A percentile compares a stretch with the other conserved stretches of the same genome.
These are phyloP conservation scores for Mungos mungo DNA, from an alignment of 2,113 vertebrate species.

Conservation along the genomic window DNA sequence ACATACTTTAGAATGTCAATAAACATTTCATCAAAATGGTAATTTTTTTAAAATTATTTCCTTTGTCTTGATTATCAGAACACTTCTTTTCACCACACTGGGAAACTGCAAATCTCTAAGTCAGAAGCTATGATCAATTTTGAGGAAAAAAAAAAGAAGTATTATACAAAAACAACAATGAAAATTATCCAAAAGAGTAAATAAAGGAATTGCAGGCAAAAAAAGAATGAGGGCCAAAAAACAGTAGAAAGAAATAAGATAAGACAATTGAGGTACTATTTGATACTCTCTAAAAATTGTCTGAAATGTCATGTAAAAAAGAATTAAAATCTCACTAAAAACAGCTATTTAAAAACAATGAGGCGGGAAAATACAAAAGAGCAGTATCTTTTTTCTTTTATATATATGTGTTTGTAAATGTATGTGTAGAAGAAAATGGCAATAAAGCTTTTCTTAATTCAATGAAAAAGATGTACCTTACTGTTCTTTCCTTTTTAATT, in stretches of 20 bases:
- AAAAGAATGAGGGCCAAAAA: background rate
- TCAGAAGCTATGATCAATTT: background rate
- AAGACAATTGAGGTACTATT: background rate
- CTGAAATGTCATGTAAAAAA: background rate
- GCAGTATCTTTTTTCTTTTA: background rate
- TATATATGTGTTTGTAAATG: background rate
- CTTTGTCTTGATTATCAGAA: background rate
- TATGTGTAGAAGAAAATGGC: background rate
- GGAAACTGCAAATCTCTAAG: background rate
- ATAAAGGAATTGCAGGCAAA: background rate
- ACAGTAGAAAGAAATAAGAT: too few relatives aligned
- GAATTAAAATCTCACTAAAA: background rate
- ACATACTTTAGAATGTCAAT: constrained; percentile 62
- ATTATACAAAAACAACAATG: background rate
- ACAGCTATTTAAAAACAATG: background rate
- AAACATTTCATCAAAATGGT: constrained; percentile 58
- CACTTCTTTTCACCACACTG: background rate
- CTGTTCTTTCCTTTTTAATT: too few relatives aligned
- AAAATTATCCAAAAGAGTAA: background rate
- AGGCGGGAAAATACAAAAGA: background rate
- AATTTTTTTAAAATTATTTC: background rate
- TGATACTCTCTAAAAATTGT: background rate
- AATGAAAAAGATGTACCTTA: background rate
- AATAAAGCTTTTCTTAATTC: background rate
- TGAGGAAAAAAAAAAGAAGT: background rate